Conservation (phyloP, 2,797 vertebrate species). For the Otus scops region DNA sequence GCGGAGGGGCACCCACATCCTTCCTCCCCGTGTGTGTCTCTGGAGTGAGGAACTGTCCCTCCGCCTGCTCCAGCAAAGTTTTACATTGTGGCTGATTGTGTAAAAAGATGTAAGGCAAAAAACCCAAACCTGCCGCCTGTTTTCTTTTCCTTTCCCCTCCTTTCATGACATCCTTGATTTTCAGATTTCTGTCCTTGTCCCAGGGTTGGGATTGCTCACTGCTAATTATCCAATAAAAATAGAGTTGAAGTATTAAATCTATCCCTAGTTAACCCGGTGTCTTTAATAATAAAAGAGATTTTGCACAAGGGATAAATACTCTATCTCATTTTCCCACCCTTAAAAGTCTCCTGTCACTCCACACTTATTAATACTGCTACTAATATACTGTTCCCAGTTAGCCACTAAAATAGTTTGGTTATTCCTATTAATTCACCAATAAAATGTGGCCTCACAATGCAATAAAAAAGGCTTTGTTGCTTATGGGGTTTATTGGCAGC, state of each 20-base stretch:
- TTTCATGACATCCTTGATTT: neutral
- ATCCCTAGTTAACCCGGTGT: slow-evolving; percentile 69
- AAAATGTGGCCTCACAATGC: slow-evolving; percentile 33
- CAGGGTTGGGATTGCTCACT: slow-evolving; percentile 21
- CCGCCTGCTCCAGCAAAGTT: rapidly evolving
- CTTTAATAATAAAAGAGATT: slow-evolving; percentile 78
- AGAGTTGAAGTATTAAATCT: slow-evolving; percentile 70
- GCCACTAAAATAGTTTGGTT: slow-evolving; percentile 70
- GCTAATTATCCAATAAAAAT: slow-evolving; percentile 72
- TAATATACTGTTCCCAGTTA: slow-evolving; percentile 74
- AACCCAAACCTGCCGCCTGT: neutral
- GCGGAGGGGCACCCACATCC: neutral
- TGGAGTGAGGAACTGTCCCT: neutral
- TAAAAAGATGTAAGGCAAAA: neutral
- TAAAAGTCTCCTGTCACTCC: slow-evolving; percentile 69
- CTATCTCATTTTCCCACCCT: slow-evolving; percentile 66
- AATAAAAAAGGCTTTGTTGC: slow-evolving; percentile 33
- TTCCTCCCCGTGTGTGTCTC: rapidly evolving
- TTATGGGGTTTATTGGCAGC: neutral
- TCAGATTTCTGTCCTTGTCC: slow-evolving; percentile 17
- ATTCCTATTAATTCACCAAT: slow-evolving; percentile 71
- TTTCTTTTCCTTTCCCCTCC: neutral
- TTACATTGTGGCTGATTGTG: rapidly evolving
- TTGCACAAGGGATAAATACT: slow-evolving; percentile 78
- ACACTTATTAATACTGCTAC: slow-evolving; percentile 65